Evolutionary conservation across 2,888 invertebrate species (phyloP).

Genomic region (Nymphalis urticae): DNA sequence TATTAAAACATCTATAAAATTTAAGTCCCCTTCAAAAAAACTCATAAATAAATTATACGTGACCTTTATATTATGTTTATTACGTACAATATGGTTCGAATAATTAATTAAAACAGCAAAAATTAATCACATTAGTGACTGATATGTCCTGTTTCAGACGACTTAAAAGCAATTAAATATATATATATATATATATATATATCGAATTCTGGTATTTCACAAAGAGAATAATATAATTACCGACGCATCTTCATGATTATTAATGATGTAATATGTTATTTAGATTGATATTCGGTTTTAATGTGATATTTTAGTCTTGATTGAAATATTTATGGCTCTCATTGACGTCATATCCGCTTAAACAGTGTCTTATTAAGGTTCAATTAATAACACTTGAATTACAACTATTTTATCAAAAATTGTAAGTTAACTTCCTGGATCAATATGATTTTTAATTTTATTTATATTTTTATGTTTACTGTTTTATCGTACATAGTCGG

Average conservation of each 20-base stretch:
- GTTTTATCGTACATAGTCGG: too few relatives aligned
- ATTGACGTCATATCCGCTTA: slow-evolving; percentile 19
- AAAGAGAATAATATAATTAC: slow-evolving; percentile 20
- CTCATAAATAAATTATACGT: slow-evolving; percentile 9
- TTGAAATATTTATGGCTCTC: slow-evolving; percentile 7
- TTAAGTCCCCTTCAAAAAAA: slow-evolving; percentile 1
- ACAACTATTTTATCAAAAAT: not conserved
- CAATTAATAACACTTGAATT: slow-evolving; percentile 16
- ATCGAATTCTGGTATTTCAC: slow-evolving; percentile 8
- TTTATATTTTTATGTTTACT: not conserved
- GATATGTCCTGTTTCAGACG: slow-evolving; percentile 25
- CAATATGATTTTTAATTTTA: not conserved
- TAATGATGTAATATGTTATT: slow-evolving; percentile 20
- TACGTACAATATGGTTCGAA: slow-evolving; percentile 24
- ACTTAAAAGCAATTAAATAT: slow-evolving; percentile 13
- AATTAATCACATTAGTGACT: slow-evolving; percentile 20
- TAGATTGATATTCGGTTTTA: slow-evolving; percentile 23
- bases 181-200: slow-evolving; percentile 7
- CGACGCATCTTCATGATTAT: slow-evolving; percentile 19
- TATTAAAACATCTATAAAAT: slow-evolving; percentile 19
- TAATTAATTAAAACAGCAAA: slow-evolving; percentile 29
- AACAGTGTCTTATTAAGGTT: slow-evolving; percentile 11
- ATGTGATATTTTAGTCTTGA: slow-evolving; percentile 24
- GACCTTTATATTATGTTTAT: slow-evolving; percentile 19
- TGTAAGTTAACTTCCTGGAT: slow-evolving; percentile 21